These are phyloP conservation scores for Erannis defoliaria DNA, from an alignment of 2,888 invertebrate species.

Conservation along the genomic window DNA sequence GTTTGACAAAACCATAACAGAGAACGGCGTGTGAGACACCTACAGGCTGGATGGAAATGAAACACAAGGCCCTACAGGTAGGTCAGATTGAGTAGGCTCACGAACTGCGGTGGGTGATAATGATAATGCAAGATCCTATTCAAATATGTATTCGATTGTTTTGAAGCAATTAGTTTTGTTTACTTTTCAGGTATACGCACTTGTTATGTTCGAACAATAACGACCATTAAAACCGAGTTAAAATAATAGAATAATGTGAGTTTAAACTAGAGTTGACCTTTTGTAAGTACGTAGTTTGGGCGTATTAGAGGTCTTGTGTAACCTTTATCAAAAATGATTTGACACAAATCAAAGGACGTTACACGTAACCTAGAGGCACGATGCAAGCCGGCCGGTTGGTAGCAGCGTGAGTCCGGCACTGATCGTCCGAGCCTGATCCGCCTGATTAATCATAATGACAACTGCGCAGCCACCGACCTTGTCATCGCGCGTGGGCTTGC, in stretches of 20 bases:
- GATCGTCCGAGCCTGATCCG: constrained; percentile 73
- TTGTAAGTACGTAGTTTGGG: background rate
- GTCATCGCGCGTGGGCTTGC: constrained; percentile 74
- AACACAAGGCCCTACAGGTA: constrained; percentile 59
- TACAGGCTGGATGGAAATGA: constrained; percentile 47
- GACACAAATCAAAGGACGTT: constrained; percentile 13
- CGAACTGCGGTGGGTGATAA: constrained; percentile 62
- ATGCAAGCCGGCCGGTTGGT: constrained; percentile 55
- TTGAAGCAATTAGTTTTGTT: constrained; percentile 35
- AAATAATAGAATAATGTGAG: background rate
- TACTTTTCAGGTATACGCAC: constrained; percentile 34
- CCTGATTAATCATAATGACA: constrained; percentile 81
- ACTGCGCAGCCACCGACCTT: constrained; percentile 83
- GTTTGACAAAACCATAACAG: constrained; percentile 58
- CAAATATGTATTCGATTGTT: constrained; percentile 46
- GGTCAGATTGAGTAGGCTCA: constrained; percentile 65
- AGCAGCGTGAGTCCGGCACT: constrained; percentile 77
- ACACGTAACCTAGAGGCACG: constrained; percentile 10
- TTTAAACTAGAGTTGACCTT: constrained; percentile 3
- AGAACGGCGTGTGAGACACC: constrained; percentile 57
- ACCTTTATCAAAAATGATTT: constrained; percentile 12
- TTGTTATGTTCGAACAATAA: constrained; percentile 3
- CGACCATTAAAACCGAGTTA: constrained; percentile 3
- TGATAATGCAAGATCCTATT: constrained; percentile 52
- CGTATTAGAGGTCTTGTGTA: background rate